phyloP scores from a whole-genome alignment of 2,888 invertebrate species.

The Macrophya alboannulata region DNA sequence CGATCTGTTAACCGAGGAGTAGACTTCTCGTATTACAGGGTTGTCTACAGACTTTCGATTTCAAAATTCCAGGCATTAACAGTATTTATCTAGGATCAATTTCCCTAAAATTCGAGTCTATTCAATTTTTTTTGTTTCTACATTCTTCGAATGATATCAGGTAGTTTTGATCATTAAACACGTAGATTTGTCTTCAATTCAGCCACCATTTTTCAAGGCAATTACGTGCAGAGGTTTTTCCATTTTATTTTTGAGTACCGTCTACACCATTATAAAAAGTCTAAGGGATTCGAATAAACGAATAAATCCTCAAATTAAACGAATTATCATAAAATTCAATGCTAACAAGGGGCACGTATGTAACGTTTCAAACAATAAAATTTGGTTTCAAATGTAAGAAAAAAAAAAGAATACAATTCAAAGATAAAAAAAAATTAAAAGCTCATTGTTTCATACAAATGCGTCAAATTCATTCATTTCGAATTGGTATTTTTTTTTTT shows the following conservation, averaged over 20 bases:
- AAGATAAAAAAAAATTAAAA: background rate
- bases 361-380: background rate
- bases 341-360: background rate
- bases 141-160: constrained; percentile 2
- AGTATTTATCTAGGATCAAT: constrained; percentile 2
- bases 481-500: background rate
- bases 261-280: background rate
- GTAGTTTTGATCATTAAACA: constrained; percentile 6
- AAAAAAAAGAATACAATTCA: background rate
- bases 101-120: background rate
- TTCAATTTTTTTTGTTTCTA: background rate
- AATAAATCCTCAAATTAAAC: background rate
- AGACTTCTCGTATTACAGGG: background rate
- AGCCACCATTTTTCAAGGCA: background rate
- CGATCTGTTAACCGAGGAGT: background rate
- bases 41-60: background rate
- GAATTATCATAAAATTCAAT: background rate
- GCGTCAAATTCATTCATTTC: background rate
- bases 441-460: background rate
- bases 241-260: background rate
- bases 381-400: background rate
- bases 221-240: background rate
- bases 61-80: background rate
- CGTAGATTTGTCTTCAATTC: background rate
- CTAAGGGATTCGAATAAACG: background rate